Conservation (phyloP, 2,797 vertebrate species). For the Sebastes goodei region DNA sequence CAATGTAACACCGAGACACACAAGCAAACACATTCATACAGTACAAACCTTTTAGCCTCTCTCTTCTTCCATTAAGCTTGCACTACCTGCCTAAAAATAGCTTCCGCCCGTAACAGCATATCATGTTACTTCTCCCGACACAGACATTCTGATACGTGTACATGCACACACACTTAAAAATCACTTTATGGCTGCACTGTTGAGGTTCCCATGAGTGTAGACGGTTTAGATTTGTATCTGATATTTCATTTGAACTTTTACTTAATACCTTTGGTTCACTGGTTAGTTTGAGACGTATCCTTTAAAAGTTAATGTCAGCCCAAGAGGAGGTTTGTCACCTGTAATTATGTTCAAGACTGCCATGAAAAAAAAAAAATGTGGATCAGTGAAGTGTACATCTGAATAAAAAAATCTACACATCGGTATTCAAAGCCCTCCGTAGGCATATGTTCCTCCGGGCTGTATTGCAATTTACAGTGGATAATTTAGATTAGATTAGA, state of each 20-base stretch:
- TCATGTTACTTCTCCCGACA: constrained; percentile 17
- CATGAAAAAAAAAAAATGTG: neutral
- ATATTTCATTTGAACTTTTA: constrained; percentile 10
- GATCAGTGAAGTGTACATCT: neutral
- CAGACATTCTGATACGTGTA: neutral
- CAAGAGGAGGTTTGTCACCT: constrained; percentile 16
- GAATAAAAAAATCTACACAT: neutral
- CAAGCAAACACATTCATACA: neutral
- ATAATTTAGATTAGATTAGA: constrained; percentile 9
- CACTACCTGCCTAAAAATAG: constrained; percentile 46
- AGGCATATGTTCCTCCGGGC: constrained; percentile 24
- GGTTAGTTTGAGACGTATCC: constrained; percentile 1
- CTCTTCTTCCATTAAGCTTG: constrained; percentile 12
- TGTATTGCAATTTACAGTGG: constrained; percentile 9
- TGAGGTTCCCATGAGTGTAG: neutral
- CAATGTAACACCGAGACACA: neutral
- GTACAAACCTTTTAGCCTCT: constrained; percentile 22
- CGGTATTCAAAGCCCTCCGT: constrained; percentile 11
- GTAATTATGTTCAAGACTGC: constrained; percentile 12
- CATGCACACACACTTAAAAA: neutral
- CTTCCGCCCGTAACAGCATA: constrained; percentile 2
- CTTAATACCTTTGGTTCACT: neutral
- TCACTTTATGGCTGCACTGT: neutral
- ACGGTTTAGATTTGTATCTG: neutral
- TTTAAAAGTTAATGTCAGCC: constrained; percentile 9